Evolutionary conservation across 2,113 vertebrate genomes (phyloP).

Genomic region (Morone saxatilis): DNA sequence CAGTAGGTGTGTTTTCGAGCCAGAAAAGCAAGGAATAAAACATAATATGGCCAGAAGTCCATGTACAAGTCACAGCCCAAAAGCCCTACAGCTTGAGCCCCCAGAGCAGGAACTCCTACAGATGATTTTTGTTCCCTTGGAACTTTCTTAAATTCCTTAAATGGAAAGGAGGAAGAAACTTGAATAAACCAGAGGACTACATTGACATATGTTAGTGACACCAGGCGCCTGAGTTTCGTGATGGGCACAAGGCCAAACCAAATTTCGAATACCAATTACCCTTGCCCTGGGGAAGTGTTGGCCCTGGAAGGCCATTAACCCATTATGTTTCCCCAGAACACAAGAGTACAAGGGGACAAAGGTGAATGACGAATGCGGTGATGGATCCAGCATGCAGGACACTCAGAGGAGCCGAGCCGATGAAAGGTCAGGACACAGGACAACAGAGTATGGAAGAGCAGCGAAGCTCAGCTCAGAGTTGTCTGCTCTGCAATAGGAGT

Average conservation of each 20-base stretch:
- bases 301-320: too few relatives aligned
- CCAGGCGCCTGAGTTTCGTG: too few relatives aligned
- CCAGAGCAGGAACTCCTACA: slow-evolving; percentile 79
- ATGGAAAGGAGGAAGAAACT: slow-evolving; percentile 80
- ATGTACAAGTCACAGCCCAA: slow-evolving; percentile 83
- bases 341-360: too few relatives aligned
- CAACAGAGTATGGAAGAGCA: slow-evolving; percentile 64
- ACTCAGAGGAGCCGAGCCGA: slow-evolving; percentile 75
- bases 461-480: slow-evolving; percentile 35
- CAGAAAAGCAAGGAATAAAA: slow-evolving; percentile 82
- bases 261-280: too few relatives aligned
- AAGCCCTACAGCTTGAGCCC: slow-evolving; percentile 80
- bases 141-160: slow-evolving; percentile 62
- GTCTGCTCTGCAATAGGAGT: slow-evolving; percentile 48
- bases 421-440: slow-evolving; percentile 82
- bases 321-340: too few relatives aligned
- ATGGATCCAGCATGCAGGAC: slow-evolving; percentile 82
- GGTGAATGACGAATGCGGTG: too few relatives aligned
- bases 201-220: too few relatives aligned
- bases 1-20: slow-evolving; percentile 80
- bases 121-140: slow-evolving; percentile 79
- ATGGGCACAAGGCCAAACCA: too few relatives aligned
- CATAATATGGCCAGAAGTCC: slow-evolving; percentile 80
- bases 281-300: too few relatives aligned
- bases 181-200: too few relatives aligned